These are phyloP conservation scores for Tragelaphus imberbis DNA, from an alignment of 2,113 vertebrate genomes.

Conservation along the genomic window DNA sequence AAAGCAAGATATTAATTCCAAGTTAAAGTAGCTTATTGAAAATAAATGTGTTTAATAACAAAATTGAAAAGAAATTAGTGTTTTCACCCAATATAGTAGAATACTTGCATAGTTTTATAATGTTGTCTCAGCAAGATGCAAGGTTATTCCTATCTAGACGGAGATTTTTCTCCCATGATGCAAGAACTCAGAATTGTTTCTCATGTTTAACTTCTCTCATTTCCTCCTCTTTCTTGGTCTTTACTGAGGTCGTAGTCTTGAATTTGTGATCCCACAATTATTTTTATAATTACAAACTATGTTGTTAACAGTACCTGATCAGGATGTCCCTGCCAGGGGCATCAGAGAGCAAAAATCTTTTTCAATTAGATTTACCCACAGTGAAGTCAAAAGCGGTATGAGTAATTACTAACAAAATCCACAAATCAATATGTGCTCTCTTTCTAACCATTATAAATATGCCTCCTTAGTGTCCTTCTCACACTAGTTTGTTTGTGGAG, in stretches of 20 bases:
- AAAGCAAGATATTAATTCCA: not conserved
- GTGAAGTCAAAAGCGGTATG: constrained; percentile 9
- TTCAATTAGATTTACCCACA: constrained; percentile 40
- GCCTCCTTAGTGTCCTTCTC: not conserved
- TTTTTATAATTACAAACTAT: constrained; percentile 25
- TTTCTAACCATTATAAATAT: not conserved
- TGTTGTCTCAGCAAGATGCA: not conserved
- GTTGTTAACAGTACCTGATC: constrained; percentile 43
- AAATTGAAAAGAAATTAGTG: not conserved
- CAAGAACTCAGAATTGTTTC: not conserved
- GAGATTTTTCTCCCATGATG: not conserved
- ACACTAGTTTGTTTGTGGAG: not conserved
- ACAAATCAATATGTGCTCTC: constrained; percentile 3
- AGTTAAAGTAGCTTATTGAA: constrained; percentile 13
- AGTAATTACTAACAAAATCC: constrained; percentile 38
- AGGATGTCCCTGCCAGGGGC: not conserved
- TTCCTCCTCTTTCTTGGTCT: not conserved
- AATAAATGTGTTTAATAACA: not conserved
- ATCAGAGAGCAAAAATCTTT: constrained; percentile 21
- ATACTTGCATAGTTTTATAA: not conserved
- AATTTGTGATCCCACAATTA: not conserved
- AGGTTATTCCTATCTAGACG: not conserved
- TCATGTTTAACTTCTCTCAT: not conserved
- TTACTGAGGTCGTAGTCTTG: constrained; percentile 11
- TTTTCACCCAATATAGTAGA: not conserved